These are phyloP conservation scores for Noctilio leporinus DNA, from an alignment of 2,113 vertebrate species.

Conservation along the genomic window DNA sequence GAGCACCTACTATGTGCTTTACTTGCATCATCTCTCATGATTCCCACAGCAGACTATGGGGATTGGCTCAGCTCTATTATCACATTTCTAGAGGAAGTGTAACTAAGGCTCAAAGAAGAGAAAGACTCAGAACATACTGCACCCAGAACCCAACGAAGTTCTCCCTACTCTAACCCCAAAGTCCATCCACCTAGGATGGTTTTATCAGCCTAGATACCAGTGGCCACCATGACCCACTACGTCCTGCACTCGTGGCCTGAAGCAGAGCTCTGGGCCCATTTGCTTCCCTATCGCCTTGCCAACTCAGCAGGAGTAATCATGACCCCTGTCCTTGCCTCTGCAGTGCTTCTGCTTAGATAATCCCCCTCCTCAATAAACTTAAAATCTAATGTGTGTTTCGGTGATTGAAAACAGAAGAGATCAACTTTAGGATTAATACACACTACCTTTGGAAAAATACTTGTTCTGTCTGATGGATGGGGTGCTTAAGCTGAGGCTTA, in stretches of 20 bases:
- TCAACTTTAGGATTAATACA: not conserved
- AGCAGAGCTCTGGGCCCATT: not conserved
- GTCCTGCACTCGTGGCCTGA: not conserved
- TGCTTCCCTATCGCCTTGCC: not conserved
- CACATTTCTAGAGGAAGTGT: not conserved
- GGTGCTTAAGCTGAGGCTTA: not conserved
- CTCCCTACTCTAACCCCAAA: not conserved
- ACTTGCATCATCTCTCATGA: not conserved
- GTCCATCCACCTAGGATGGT: not conserved
- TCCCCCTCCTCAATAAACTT: not conserved
- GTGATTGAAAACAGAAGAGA: not conserved
- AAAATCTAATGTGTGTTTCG: not conserved
- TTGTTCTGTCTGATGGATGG: not conserved
- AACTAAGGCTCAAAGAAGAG: not conserved
- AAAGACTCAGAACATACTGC: not conserved
- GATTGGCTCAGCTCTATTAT: not conserved
- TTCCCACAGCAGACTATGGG: not conserved
- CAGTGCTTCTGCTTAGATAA: not conserved
- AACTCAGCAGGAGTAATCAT: not conserved
- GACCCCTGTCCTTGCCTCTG: not conserved
- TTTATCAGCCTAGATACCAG: not conserved
- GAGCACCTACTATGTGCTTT: not conserved
- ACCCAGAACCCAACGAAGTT: not conserved
- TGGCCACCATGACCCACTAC: accelerated
- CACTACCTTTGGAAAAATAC: not conserved